These are phyloP conservation scores for Anguilla rostrata DNA, from an alignment of 2,113 vertebrate genomes.

Conservation along the genomic window DNA sequence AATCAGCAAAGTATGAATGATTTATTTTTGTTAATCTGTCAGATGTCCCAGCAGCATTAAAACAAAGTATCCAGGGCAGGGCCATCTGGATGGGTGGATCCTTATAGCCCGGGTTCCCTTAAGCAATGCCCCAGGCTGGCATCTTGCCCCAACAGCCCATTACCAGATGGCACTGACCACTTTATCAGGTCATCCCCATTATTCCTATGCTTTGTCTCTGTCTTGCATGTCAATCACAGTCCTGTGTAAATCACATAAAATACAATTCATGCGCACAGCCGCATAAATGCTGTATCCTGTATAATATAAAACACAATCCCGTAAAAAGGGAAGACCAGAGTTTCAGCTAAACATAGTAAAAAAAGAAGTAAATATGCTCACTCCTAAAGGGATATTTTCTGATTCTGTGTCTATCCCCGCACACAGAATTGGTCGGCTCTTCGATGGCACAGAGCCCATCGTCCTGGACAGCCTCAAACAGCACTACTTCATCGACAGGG, in stretches of 20 bases:
- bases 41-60: constrained; percentile 68
- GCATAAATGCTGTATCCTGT: too few species aligned
- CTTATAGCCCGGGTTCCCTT: constrained; percentile 46
- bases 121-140: constrained; percentile 50
- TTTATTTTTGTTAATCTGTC: constrained; percentile 60
- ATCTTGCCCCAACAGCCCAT: constrained; percentile 48
- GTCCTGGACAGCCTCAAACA: constrained; percentile 99
- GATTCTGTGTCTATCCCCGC: background rate
- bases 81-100: constrained; percentile 67
- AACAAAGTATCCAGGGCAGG: constrained; percentile 59
- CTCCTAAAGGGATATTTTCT: background rate
- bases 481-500: constrained; percentile 99
- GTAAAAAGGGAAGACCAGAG: background rate
- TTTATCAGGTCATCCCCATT: constrained; percentile 25
- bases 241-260: background rate
- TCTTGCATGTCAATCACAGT: background rate
- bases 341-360: background rate
- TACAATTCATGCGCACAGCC: background rate
- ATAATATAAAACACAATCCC: too few species aligned
- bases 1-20: background rate
- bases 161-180: constrained; percentile 68
- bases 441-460: constrained; percentile 98
- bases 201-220: background rate
- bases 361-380: background rate
- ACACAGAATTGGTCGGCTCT: constrained; percentile 92